Percentiles rank a stretch among this genome's conserved stretches.
phyloP scores from a whole-genome alignment of 1,140 invertebrate genomes.

The Calephelis virginiensis region DNA sequence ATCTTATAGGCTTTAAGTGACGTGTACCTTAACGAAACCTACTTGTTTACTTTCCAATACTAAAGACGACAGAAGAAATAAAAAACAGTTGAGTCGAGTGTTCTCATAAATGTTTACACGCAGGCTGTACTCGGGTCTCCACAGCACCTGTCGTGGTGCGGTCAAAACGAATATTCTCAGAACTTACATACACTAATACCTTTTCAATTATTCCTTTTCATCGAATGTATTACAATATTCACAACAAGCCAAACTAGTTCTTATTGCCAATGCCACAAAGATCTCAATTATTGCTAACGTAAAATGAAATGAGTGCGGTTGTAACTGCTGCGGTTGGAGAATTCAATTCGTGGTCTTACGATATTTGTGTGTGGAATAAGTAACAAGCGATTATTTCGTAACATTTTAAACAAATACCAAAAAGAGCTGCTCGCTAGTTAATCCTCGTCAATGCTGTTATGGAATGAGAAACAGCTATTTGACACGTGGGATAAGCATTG shows the following conservation, averaged over 20 bases:
- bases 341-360: slow-evolving; percentile 31
- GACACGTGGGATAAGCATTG: too few relatives aligned
- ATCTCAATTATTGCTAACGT: neutral
- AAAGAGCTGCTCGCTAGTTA: too few relatives aligned
- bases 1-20: too few relatives aligned
- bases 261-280: neutral
- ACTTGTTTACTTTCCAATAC: too few relatives aligned
- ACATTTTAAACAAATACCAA: too few relatives aligned
- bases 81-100: neutral
- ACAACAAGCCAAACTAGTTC: neutral
- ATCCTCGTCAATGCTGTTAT: too few relatives aligned
- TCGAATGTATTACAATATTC: neutral
- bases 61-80: too few relatives aligned
- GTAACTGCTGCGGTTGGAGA: slow-evolving; percentile 28
- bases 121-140: neutral
- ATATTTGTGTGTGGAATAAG: slow-evolving; percentile 17
- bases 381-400: neutral
- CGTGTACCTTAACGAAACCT: too few relatives aligned
- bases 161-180: slow-evolving; percentile 25
- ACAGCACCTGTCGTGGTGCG: slow-evolving; percentile 12
- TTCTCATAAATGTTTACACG: neutral
- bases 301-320: slow-evolving; percentile 10
- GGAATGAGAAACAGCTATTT: too few relatives aligned
- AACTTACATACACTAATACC: slow-evolving; percentile 27
- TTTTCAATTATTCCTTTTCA: slow-evolving; percentile 38